Evolutionary conservation across 92 coral and sea anemone species (phyloP).

Genomic region (Palythoa caribaeorum): DNA sequence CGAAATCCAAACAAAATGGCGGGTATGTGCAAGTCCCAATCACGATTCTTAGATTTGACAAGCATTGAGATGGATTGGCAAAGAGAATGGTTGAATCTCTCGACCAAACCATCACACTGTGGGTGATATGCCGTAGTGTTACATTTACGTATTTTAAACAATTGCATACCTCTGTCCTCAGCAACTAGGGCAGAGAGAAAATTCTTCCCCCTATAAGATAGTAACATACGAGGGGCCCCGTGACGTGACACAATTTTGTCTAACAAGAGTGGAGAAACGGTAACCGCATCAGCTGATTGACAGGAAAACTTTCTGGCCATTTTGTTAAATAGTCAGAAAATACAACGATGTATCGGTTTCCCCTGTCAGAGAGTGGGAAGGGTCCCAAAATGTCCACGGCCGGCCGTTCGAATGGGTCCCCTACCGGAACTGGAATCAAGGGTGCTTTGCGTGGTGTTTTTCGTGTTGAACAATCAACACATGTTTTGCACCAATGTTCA

Average conservation of each 20-base stretch:
- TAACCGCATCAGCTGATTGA: too few relatives aligned
- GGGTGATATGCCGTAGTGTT: slow-evolving; percentile 64
- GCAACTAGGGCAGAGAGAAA: slow-evolving; percentile 40
- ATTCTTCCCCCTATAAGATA: slow-evolving; percentile 62
- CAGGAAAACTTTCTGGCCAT: too few relatives aligned
- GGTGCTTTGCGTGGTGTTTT: slow-evolving; percentile 55
- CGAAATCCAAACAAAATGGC: slow-evolving; percentile 66
- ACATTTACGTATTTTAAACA: slow-evolving; percentile 8
- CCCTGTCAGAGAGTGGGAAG: too few relatives aligned
- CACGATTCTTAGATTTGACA: slow-evolving; percentile 47
- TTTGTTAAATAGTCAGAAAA: too few relatives aligned
- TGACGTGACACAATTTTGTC: slow-evolving; percentile 59
- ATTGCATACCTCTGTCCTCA: slow-evolving; percentile 44
- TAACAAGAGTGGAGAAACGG: too few relatives aligned
- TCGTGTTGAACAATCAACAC: slow-evolving; percentile 52
- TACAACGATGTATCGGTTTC: too few relatives aligned
- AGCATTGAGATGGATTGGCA: slow-evolving; percentile 61
- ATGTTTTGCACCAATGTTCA: slow-evolving; percentile 46
- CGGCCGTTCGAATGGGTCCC: too few relatives aligned
- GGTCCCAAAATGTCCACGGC: too few relatives aligned
- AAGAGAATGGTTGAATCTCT: slow-evolving; percentile 53
- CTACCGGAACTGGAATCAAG: slow-evolving; percentile 16
- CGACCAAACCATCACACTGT: slow-evolving; percentile 58
- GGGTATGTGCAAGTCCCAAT: slow-evolving; percentile 70
- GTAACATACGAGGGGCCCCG: slow-evolving; percentile 49